Conservation (phyloP, 2,797 vertebrate species). For the Melanotaenia trifasciata region DNA sequence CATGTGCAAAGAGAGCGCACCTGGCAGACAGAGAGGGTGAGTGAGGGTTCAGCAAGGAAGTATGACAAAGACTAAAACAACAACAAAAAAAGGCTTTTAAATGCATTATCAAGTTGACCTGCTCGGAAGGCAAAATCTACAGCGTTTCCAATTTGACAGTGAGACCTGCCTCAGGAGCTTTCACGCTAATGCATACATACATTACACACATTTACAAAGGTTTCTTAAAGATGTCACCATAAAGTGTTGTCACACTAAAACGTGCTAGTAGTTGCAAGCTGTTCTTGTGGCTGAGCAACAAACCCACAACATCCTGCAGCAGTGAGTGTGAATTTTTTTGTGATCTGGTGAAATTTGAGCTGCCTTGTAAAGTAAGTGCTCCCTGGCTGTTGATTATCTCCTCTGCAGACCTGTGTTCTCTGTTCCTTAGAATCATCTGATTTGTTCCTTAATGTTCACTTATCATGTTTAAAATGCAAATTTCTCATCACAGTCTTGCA, state of each 20-base stretch:
- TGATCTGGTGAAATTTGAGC: background rate
- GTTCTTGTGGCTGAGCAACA: background rate
- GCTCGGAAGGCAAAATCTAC: background rate
- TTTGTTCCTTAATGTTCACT: conserved; percentile 13
- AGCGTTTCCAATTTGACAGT: background rate
- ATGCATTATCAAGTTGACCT: background rate
- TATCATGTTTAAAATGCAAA: conserved; percentile 9
- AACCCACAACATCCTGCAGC: background rate
- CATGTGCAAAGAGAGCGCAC: background rate
- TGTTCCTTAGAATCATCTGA: conserved; percentile 18
- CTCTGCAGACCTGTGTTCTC: background rate
- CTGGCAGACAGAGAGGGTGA: too few relatives aligned
- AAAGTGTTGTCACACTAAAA: background rate
- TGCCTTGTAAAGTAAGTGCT: background rate
- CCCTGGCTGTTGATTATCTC: conserved; percentile 27
- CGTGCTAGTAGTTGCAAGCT: background rate
- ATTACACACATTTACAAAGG: background rate
- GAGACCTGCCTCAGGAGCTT: background rate
- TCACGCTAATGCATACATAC: background rate
- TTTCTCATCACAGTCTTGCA: background rate
- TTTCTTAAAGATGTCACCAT: background rate
- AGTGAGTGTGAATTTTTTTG: background rate
- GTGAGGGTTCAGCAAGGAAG: background rate
- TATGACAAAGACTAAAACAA: background rate
- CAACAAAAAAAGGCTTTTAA: background rate